Evolutionary conservation across 2,888 invertebrate genomes (phyloP), one percentile per base, ranked within the genome.

Genomic region (Endomychus coccineus): DNA sequence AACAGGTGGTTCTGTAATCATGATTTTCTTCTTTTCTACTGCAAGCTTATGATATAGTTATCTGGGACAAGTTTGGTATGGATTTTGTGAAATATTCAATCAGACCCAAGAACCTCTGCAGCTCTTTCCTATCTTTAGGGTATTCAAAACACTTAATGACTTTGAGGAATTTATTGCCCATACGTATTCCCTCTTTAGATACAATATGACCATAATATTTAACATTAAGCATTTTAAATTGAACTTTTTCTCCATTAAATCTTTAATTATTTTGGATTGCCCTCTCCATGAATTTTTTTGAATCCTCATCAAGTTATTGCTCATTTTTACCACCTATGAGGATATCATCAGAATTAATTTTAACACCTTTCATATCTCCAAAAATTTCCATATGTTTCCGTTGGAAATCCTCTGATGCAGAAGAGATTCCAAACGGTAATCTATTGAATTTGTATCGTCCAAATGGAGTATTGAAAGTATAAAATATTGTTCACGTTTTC

Each of bases 191-290:
- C 12, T 30, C 27, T 21, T 29, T 27, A 12, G 24, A 19, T 16
- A 34, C 21, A 25, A 36, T 21, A 21, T 42, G 37, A 2, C 38
- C 25, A 16, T 17, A 16, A 9, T 16, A 24, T 16, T 33, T 25
- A 16, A 29, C 30, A 36, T 29, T 23, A 36, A 43, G 14, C 4
- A 22, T 28, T 2, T 42, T 36, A 32, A 58, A 51, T 11, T 40
- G 15, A 40, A 55, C 57, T 43, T 60, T 56, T 4, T 44, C 33
- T 11, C 23, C 10, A 19, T 49, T 43, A 16, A 54, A 23, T 6
- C 45, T 50, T n/a, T 51, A 21, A 3, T 51, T 51, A 12, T 40
- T 40, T 34, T 46, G 25, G 21, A 9, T 27, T 19, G 39, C 32
- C 30, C 12, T 22, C 10, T 39, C 21, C 19, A 44, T 32, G 7